Base-by-base conservation (phyloP, 2,113 vertebrate genomes). In the Chroicocephalus ridibundus region DNA sequence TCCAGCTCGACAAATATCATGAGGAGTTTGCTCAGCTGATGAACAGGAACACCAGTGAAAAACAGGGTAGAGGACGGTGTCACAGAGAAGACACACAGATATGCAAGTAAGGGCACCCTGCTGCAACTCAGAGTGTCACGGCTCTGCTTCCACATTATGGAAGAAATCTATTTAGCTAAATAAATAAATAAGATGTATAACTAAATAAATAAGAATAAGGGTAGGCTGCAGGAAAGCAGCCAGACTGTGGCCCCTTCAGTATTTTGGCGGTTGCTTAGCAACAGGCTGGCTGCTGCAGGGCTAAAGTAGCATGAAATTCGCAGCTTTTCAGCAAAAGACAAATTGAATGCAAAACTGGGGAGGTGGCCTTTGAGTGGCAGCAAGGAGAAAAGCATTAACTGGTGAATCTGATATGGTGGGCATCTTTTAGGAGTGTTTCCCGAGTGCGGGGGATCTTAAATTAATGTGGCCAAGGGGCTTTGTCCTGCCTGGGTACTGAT, bases 191-290 rank as follows among this genome's bases (percentile, higher is more conserved):
- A 86, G 94, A 92, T 25, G 34, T 58, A 69, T 26, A 92, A 49
- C 81, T 88, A 95, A 94, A 81, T 74, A 95, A 90, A 9, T 46
- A 75, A 80, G 65, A 66, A 54, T 8, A 42, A 46, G 40, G 86
- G 22, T 74, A 58, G 32, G 69, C 42, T 95, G 79, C 25, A 90
- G 62, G 57, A 74, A 88, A 77, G 86, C 89, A 94, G 81, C 74
- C 60, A 95, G 91, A 69, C 82, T 66, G 1, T 61, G 83, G 60
- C 34, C 92, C 88, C 79, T 71, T 70, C 66, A 15, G 95, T 93
- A 95, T 88, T 97, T 91, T 69, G 58, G 93, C 27, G 25, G 96
- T 97, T 96, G 91, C 97, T 98, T 97, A 97, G 95, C 92, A 98
- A 98, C 92, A 54, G 82, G 81, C 74, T 69, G 27, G 75, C 86